Percentiles rank a stretch among this genome's conserved stretches.
phyloP scores from a whole-genome alignment of 2,888 invertebrate genomes.

The Luffia ferchaultella region DNA sequence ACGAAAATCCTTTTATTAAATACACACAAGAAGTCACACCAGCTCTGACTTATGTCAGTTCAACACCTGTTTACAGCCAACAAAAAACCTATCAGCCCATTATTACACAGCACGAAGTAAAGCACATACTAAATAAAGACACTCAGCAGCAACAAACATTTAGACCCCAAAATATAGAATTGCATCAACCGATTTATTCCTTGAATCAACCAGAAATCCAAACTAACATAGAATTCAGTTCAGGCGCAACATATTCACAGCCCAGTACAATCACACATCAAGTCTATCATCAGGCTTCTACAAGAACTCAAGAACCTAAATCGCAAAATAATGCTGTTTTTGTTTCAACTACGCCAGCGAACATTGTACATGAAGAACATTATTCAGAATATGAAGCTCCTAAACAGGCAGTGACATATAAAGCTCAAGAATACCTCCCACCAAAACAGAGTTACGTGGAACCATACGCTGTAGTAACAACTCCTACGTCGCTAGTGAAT shows the following conservation, averaged over 20 bases:
- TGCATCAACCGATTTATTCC: conserved; percentile 32
- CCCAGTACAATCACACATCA: conserved; percentile 51
- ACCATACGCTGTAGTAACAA: conserved; percentile 25
- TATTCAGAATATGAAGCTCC: conserved; percentile 38
- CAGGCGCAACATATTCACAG: conserved; percentile 38
- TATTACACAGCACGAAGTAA: conserved; percentile 34
- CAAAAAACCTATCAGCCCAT: conserved; percentile 30
- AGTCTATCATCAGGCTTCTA: conserved; percentile 32
- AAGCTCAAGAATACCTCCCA: conserved; percentile 13
- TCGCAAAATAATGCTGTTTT: conserved; percentile 30
- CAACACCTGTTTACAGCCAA: conserved; percentile 37
- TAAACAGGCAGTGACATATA: conserved; percentile 28
- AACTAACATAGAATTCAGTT: conserved; percentile 30
- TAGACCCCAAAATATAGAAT: conserved; percentile 25
- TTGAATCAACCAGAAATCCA: conserved; percentile 52
- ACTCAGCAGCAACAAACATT: conserved; percentile 26
- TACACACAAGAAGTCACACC: conserved; percentile 41
- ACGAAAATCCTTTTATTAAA: conserved; percentile 45
- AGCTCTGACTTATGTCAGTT: conserved; percentile 29
- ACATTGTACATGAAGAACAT: conserved; percentile 44
- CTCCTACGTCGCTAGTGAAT: conserved; percentile 30
- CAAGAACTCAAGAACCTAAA: conserved; percentile 23
- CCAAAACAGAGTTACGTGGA: conserved; percentile 13
- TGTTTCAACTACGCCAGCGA: conserved; percentile 46
- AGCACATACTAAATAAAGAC: conserved; percentile 28